Evolutionary conservation across 2,113 vertebrate genomes (phyloP), one percentile per base, ranked within the genome.

Genomic region (Chinchilla lanigera): DNA sequence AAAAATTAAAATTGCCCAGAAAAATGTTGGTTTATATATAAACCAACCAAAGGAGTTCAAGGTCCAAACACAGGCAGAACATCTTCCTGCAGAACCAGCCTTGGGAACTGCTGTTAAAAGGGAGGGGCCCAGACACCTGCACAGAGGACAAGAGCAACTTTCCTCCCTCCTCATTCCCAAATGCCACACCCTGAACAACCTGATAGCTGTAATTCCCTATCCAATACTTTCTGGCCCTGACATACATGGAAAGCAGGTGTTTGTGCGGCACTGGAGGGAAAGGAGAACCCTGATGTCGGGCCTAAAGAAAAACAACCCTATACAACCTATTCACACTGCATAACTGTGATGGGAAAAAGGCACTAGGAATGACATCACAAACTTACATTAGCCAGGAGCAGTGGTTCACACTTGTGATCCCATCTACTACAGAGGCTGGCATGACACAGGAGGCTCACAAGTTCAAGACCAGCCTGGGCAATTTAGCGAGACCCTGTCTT

Each of bases 1-100:
- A 41, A 47, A 81, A 94, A 63, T 81, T 82, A 92, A 82, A 95
- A 84, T 13, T 93, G 44, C 33, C 54, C 38, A 50, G 47, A n/a
- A 80, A 91, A 78, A 41, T 56, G 44, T 10, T 33, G 75, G 58
- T 52, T 90, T 24, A 90, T 41, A 75, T 6, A 52, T n/a, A 88
- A 35, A 75, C 3, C 20, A 87, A 81, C 50, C 84, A 80, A 92
- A 38, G 3, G 47, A 24, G 54, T 65, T 3, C 50, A 78, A 78
- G 26, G 26, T 78, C 65, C 58, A 41, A 35, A 75, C 0, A 47
- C 24, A 75, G 22, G 50, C 0, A 92, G 56, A 44, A 73, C 2
- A 16, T 47, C 87, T 75, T 61, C 63, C 44, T 61, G 28, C 60
- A 80, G 50, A 86, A 60, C 2, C 30, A 52, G 41, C 38, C 35